Conservation (phyloP, 2,113 vertebrate genomes). For the Callocephalon fimbriatum region DNA sequence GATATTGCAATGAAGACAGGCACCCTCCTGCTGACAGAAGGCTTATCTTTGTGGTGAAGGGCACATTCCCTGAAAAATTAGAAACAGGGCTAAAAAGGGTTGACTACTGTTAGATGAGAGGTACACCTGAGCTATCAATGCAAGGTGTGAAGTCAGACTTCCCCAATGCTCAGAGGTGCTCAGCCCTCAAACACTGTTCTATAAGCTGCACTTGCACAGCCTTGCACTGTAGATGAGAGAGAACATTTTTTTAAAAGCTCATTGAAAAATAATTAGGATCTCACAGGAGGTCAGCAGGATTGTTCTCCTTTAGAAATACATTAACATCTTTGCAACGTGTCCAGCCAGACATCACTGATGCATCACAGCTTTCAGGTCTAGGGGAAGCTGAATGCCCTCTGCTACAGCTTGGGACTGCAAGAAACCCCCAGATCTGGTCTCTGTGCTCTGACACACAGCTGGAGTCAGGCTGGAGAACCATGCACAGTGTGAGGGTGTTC, state of each 20-base stretch:
- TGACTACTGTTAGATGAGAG: background rate
- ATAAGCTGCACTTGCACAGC: background rate
- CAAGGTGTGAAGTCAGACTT: background rate
- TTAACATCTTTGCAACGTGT: background rate
- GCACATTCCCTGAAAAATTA: background rate
- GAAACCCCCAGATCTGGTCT: background rate
- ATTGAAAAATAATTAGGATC: background rate
- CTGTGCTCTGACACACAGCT: background rate
- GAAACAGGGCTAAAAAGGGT: background rate
- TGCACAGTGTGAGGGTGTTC: rapidly evolving
- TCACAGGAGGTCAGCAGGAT: background rate
- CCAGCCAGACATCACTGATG: background rate
- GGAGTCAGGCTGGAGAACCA: background rate
- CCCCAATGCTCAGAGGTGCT: background rate
- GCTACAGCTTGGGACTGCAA: background rate
- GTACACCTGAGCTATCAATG: background rate
- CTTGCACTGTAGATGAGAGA: background rate
- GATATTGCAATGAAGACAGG: background rate
- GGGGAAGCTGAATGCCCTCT: background rate
- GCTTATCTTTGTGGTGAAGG: background rate
- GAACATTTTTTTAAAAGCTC: background rate
- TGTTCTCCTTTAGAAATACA: background rate
- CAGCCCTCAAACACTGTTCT: background rate
- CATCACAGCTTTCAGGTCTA: background rate
- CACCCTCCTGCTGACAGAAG: background rate